These are phyloP conservation scores for Polyommatus icarus DNA, from an alignment of 2,888 invertebrate genomes.

Conservation along the genomic window DNA sequence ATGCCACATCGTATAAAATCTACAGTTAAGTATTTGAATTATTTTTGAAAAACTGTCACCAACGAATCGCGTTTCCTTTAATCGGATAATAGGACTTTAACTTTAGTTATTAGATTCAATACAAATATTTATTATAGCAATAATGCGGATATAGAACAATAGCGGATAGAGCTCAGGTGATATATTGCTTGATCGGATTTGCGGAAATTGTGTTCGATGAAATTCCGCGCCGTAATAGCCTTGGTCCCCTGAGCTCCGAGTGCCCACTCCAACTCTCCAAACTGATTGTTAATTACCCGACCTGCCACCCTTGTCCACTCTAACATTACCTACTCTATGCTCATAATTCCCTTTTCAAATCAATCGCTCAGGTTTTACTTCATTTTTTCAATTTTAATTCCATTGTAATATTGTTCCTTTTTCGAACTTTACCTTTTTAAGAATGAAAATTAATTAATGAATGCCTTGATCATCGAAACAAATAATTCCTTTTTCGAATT, in stretches of 20 bases:
- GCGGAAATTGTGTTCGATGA: slow-evolving; percentile 64
- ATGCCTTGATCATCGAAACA: slow-evolving; percentile 46
- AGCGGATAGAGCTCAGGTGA: slow-evolving; percentile 15
- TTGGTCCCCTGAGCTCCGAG: slow-evolving; percentile 70
- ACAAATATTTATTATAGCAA: neutral
- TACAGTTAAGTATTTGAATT: neutral
- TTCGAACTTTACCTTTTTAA: neutral
- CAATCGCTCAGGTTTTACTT: neutral
- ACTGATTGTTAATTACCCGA: slow-evolving; percentile 69
- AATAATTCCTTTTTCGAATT: slow-evolving; percentile 47
- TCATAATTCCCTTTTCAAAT: neutral
- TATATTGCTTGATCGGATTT: slow-evolving; percentile 36
- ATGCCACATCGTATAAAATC: neutral
- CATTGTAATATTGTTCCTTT: neutral
- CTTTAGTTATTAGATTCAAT: neutral
- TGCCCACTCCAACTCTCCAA: slow-evolving; percentile 77
- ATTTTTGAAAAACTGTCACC: neutral
- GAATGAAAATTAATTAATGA: neutral
- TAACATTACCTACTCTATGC: slow-evolving; percentile 31
- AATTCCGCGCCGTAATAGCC: slow-evolving; percentile 73
- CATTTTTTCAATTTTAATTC: neutral
- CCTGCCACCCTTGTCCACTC: slow-evolving; percentile 41
- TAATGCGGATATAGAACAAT: neutral
- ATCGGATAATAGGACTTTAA: neutral
- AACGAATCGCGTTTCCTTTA: neutral